Percentiles rank a stretch among this genome's conserved stretches.
phyloP scores from a whole-genome alignment of 2,797 vertebrate species.

The Borostomias antarcticus region DNA sequence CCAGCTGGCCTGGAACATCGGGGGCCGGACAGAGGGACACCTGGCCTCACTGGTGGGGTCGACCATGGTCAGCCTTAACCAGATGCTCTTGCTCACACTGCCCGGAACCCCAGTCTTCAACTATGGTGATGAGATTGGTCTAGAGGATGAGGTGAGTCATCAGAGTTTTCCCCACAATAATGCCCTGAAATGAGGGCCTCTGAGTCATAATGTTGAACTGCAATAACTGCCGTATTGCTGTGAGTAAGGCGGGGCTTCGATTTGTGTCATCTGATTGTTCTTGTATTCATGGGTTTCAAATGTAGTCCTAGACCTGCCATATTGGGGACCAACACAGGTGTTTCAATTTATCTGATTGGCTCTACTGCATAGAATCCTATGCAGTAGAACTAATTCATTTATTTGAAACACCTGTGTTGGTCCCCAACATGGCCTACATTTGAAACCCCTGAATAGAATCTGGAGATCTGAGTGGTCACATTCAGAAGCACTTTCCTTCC shows the following conservation, averaged over 20 bases:
- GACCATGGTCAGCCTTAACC: slow-evolving; percentile 65
- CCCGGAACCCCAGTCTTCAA: slow-evolving; percentile 83
- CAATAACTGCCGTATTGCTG: background rate
- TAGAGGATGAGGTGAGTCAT: slow-evolving; percentile 69
- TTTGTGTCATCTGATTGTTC: no score
- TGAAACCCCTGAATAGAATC: no score
- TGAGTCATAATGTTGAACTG: no score
- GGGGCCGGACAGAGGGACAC: slow-evolving; percentile 61
- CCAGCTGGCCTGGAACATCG: slow-evolving; percentile 70
- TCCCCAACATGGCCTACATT: no score
- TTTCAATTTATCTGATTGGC: no score
- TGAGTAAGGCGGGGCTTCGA: background rate
- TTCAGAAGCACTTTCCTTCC: background rate
- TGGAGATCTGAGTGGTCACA: background rate
- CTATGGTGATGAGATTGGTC: slow-evolving; percentile 87
- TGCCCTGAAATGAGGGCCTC: no score
- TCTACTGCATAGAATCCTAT: no score
- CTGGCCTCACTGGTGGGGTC: slow-evolving; percentile 64
- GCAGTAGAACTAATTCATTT: no score
- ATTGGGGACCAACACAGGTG: no score
- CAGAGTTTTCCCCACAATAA: background rate
- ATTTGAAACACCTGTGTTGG: no score
- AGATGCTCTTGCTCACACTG: slow-evolving; percentile 83
- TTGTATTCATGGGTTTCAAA: no score
- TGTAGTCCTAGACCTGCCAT: no score